Base-by-base conservation (phyloP, 1,140 invertebrate species). In the Homalodisca vitripennis region DNA sequence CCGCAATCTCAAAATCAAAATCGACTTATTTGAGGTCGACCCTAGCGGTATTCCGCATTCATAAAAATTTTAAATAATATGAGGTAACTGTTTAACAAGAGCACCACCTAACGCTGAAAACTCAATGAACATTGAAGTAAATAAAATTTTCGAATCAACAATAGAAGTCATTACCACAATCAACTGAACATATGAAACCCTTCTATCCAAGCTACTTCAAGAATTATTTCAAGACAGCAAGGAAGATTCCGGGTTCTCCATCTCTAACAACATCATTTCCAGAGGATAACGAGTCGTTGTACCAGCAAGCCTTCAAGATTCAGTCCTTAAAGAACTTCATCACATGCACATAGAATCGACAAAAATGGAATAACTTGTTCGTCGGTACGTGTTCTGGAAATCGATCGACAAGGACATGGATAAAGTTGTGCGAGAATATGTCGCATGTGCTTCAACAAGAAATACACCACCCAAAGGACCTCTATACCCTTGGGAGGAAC, bases 1-100 rank as follows among this genome's bases (percentile, higher is more conserved):
- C 2, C 57, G 69, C 2, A 12, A 60, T 65, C 20, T 75, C 22
- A n/a, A 70, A n/a, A n/a, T n/a, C n/a, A n/a, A n/a, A 66, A 63
- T 74, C 26, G 64, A 72, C 55, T 29, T 70, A 12, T 64, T 62
- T 41, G 29, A 26, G 12, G 51, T 48, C 34, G 27, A 65, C n/a
- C n/a, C n/a, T n/a, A n/a, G n/a, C n/a, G n/a, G n/a, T n/a, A n/a
- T n/a, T n/a, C n/a, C n/a, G n/a, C n/a, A n/a, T n/a, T n/a, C n/a
- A n/a, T n/a, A n/a, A n/a, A n/a, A n/a, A n/a, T n/a, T n/a, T n/a
- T n/a, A n/a, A n/a, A n/a, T n/a, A n/a, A n/a, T n/a, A n/a, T n/a
- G n/a, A n/a, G n/a, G n/a, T n/a, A n/a, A n/a, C n/a, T n/a, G n/a
- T n/a, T n/a, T n/a, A n/a, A n/a, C n/a, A n/a, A n/a, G n/a, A n/a